Percentiles rank a stretch among this genome's conserved stretches.
Evolutionary conservation across 1,140 invertebrate species (phyloP).

Genomic region (Pseudomyrmex sp.): DNA sequence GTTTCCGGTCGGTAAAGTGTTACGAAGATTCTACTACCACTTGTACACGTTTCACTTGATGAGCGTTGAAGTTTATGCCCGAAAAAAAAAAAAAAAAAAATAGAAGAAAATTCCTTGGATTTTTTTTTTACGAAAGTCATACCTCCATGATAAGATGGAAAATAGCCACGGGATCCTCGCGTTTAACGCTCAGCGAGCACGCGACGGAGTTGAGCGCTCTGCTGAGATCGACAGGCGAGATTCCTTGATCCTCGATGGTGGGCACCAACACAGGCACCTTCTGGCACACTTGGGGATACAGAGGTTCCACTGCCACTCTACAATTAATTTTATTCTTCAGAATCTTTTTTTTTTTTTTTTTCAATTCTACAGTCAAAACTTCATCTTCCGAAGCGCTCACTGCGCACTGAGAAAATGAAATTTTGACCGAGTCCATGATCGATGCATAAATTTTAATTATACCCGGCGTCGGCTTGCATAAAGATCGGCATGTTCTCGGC

Average conservation of each 20-base stretch:
- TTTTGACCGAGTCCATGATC: no score
- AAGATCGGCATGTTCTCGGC: slow-evolving; percentile 96
- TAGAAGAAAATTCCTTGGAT: no score
- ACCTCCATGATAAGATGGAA: slow-evolving; percentile 95
- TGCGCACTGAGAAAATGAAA: no score
- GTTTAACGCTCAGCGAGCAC: slow-evolving; percentile 93
- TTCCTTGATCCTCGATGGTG: slow-evolving; percentile 81
- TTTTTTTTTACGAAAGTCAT: slow-evolving; percentile 32
- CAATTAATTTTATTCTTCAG: slow-evolving; percentile 65
- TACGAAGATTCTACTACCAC: no score
- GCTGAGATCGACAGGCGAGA: slow-evolving; percentile 94
- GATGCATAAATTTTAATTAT: slow-evolving; percentile 60
- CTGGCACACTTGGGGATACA: slow-evolving; percentile 96
- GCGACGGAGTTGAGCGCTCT: slow-evolving; percentile 93
- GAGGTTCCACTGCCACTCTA: slow-evolving; percentile 96
- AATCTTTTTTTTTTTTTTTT: no score
- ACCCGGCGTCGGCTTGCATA: slow-evolving; percentile 97
- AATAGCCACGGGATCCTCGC: slow-evolving; percentile 91
- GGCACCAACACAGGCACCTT: slow-evolving; percentile 87
- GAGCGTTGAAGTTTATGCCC: no score
- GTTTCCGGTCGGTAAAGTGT: no score
- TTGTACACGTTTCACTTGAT: not conserved
- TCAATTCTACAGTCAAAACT: not conserved
- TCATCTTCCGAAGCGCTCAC: no score
- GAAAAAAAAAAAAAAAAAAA: no score